A percentile compares a stretch with the other conserved stretches of the same genome.
These are phyloP conservation scores for Lepidocyrtoides sp. DNA, from an alignment of 2,888 invertebrate species.

Conservation along the genomic window DNA sequence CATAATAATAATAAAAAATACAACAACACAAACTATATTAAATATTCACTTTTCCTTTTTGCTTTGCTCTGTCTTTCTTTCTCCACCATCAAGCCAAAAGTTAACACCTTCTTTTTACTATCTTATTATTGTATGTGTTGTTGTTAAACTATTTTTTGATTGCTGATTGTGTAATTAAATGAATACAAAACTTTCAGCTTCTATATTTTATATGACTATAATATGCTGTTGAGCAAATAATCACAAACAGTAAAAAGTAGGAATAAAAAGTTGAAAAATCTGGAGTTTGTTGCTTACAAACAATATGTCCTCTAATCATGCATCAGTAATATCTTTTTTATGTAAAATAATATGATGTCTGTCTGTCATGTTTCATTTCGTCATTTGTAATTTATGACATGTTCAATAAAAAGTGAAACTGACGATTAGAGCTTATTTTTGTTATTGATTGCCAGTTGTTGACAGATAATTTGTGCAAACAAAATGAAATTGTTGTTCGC, in stretches of 20 bases:
- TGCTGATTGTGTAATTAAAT: constrained; percentile 13
- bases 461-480: neutral
- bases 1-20: neutral
- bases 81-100: constrained; percentile 30
- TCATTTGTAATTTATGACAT: neutral
- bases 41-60: neutral
- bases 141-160: neutral
- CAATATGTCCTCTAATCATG: neutral
- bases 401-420: neutral
- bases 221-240: neutral
- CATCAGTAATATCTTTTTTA: neutral
- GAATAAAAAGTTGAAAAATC: neutral
- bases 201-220: neutral
- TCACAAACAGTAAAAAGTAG: neutral
- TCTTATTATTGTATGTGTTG: no score
- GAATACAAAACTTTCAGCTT: neutral
- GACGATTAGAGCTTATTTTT: neutral
- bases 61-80: neutral
- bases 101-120: constrained; percentile 24
- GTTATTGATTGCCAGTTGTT: neutral
- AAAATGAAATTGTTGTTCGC: neutral
- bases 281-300: neutral
- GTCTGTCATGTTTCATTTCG: neutral
- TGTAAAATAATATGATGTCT: neutral
- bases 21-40: neutral